Evolutionary conservation across 1,140 invertebrate genomes (phyloP), one percentile per base, ranked within the genome.

Genomic region (Pachyrhynchus sulphureomaculatus): DNA sequence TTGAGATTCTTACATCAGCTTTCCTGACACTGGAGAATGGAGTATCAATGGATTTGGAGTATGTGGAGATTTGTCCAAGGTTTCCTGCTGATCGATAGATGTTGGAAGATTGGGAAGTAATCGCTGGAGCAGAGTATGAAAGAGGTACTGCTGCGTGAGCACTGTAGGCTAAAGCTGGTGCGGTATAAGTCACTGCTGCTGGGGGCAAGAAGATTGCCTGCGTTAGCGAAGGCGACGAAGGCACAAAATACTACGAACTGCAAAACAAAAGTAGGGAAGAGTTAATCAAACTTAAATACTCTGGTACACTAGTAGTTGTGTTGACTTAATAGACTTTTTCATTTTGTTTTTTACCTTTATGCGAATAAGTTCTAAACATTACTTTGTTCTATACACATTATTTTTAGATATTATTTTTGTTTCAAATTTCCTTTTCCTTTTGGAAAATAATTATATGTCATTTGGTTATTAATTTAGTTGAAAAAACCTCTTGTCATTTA

Each of bases 1-100:
- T 87, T 75, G 80, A 85, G 1, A 86, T 81, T 24, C 85, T 79
- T 3, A 86, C 79, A 64, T 86, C 84, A 21, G 81, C 73, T 67
- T 84, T 85, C 68, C 83, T 82, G 24, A 83, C 83, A 68, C 83
- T 86, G 18, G 85, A 87, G 78, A 83, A 88, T 2, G 87, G 85
- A 1, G 86, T 87, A 64, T 85, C 82, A 47, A 88, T 81, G 39
- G 83, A 81, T 66, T 86, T 87, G 0, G 80, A 80, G 66, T 85
- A 83, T 24, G 82, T 83, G 1, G 85, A 84, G 17, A 87, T 78
- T 72, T 84, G 77, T 15, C 82, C 83, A 18, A 87, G 72, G 71
- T 87, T 87, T 52, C 83, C 86, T 0, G 78, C 79, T 59, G 81
- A 83, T 20, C 85, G 75, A 18, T 83, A 71, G 36, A 84, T 85